phyloP scores from a whole-genome alignment of 2,113 vertebrate genomes.

The Gymnogyps californianus region DNA sequence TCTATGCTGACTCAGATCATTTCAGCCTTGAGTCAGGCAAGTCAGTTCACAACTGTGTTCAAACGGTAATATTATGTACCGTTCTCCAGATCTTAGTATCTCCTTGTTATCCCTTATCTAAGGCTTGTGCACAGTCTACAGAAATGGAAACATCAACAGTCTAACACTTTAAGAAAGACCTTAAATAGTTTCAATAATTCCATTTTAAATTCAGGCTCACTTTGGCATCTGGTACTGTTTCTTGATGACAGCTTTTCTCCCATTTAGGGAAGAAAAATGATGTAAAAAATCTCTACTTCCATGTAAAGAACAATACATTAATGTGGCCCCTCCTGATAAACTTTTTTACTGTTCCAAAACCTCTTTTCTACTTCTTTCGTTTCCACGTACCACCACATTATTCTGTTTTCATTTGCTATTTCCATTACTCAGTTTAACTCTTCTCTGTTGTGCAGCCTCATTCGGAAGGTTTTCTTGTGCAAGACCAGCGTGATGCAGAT shows the following conservation, averaged over 20 bases:
- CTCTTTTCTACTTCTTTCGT: neutral
- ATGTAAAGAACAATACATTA: neutral
- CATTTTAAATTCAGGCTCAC: neutral
- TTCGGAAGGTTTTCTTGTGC: neutral
- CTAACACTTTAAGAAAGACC: neutral
- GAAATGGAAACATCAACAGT: neutral
- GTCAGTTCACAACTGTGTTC: neutral
- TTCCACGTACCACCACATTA: accelerated
- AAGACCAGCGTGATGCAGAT: neutral
- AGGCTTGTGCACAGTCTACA: neutral
- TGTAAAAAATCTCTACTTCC: neutral
- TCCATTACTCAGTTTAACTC: neutral
- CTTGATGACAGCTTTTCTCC: neutral
- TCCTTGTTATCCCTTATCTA: neutral
- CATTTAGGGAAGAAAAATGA: neutral
- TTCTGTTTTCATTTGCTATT: neutral
- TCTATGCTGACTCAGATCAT: neutral
- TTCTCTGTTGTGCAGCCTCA: neutral
- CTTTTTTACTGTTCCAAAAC: neutral
- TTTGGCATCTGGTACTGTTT: neutral
- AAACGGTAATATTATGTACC: accelerated
- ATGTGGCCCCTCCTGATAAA: neutral
- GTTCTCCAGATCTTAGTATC: neutral
- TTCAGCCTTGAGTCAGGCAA: neutral
- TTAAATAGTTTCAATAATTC: neutral